Base-by-base conservation (phyloP, 2,888 invertebrate species). In the Callyntrura sp. region DNA sequence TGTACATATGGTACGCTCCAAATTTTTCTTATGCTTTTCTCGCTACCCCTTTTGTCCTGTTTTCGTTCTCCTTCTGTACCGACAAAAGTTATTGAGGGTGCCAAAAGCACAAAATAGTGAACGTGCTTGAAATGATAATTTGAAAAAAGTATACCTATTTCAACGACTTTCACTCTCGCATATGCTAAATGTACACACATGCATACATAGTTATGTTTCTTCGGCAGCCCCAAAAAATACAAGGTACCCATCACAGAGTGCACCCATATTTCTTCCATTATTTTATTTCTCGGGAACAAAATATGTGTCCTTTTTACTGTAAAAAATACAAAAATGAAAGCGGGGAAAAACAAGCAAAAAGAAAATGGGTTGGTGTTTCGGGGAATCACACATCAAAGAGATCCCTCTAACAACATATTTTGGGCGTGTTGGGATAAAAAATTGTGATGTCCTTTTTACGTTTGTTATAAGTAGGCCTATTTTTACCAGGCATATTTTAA, bases 121-220 rank as follows among this genome's bases (percentile, higher is more conserved):
- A 89, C 89, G 89, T 89, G 89, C 84, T 85, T 68, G 70, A 89
- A 89, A 89, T 89, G 78, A 84, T 89, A 89, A 89, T 89, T 84
- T 76, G 76, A 83, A 73, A 82, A 81, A 60, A 62, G 35, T 35
- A 35, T 35, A 35, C 35, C n/a, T n/a, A 83, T 88, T 88, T 78
- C 68, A 6, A 68, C 79, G 23, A 43, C 79, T 89, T 85, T 84
- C 65, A 76, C 51, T 70, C 57, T 79, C 43, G n/a, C 83, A 65
- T 60, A 76, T 62, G 23, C 25, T 35, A 51, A 78, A 35, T 51
- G 23, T 48, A 55, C 17, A 51, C 25, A 51, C 28, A 2, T 55
- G 43, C 14, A 65, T 14, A 65, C n/a, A 70, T 45, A n/a, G 60
- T 60, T 17, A 20, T 9, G 23, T 12, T 62, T 25, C 23, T 73